phyloP scores from a whole-genome alignment of 2,888 invertebrate species.

The Schrankia costaestrigalis region DNA sequence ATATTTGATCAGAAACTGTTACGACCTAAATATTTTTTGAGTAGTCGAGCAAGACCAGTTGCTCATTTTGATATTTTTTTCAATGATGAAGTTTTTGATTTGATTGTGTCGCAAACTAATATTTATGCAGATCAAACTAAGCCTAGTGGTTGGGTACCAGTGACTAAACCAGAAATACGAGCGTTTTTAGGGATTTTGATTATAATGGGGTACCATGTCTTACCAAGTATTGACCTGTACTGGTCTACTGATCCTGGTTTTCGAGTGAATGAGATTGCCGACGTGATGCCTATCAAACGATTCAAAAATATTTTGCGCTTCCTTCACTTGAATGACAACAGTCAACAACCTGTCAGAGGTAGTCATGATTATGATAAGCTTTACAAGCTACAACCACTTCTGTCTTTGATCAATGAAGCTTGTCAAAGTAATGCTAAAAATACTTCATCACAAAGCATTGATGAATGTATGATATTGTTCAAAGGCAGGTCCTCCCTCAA shows the following conservation, averaged over 20 bases:
- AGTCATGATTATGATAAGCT: conserved; percentile 11
- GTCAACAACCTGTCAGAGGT: conserved; percentile 1
- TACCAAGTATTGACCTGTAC: conserved; percentile 7
- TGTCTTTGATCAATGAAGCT: conserved; percentile 4
- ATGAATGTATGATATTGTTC: conserved; percentile 24
- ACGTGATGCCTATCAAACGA: conserved; percentile 5
- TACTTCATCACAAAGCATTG: conserved; percentile 12
- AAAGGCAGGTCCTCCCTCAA: conserved; percentile 28
- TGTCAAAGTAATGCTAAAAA: conserved; percentile 6
- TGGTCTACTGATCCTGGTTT: conserved; percentile 9
- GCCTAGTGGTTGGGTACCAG: conserved; percentile 1
- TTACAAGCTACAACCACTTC: conserved; percentile 14
- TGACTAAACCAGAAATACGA: conserved; percentile 1
- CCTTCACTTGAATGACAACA: conserved; percentile 14
- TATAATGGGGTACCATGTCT: conserved; percentile 2
- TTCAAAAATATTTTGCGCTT: conserved; percentile 9
- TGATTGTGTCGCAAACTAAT: conserved; percentile 4
- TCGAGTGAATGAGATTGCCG: conserved; percentile 5
- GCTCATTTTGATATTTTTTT: conserved; percentile 9
- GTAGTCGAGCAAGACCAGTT: conserved; percentile 5
- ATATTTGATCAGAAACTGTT: conserved; percentile 7
- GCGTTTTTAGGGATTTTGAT: conserved; percentile 8
- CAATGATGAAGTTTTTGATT: conserved; percentile 6
- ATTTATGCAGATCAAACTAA: conserved; percentile 6
- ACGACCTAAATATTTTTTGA: conserved; percentile 5